Conservation (phyloP, 2,113 vertebrate species). For the Piaya cayana region DNA sequence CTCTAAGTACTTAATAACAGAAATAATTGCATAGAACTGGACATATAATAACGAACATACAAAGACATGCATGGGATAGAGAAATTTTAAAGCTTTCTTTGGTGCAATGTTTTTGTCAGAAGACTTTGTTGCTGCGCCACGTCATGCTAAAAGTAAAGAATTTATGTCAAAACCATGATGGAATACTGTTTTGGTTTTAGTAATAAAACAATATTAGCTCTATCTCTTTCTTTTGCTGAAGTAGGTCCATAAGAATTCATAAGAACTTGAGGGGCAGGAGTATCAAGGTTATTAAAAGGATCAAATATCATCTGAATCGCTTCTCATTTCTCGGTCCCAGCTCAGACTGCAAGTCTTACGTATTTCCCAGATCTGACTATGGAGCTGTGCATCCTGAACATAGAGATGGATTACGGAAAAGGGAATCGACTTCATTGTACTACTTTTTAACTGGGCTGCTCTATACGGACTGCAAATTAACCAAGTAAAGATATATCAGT, state of each 20-base stretch:
- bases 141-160: not conserved
- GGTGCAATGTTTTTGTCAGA: not conserved
- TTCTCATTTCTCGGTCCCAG: not conserved
- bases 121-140: not conserved
- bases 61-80: not conserved
- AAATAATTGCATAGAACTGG: not conserved
- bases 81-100: not conserved
- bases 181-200: not conserved
- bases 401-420: not conserved
- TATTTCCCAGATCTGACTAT: not conserved
- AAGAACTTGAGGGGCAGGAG: not conserved
- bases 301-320: not conserved
- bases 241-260: not conserved
- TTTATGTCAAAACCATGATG: not conserved
- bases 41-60: not conserved
- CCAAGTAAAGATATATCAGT: not conserved
- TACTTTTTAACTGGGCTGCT: not conserved
- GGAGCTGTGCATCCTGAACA: not conserved
- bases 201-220: not conserved
- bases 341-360: accelerated
- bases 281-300: not conserved
- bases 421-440: not conserved
- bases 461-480: not conserved
- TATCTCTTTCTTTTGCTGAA: not conserved
- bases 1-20: not conserved